Evolutionary conservation across 2,797 vertebrate genomes (phyloP).

Genomic region (Onychomys arenicola): DNA sequence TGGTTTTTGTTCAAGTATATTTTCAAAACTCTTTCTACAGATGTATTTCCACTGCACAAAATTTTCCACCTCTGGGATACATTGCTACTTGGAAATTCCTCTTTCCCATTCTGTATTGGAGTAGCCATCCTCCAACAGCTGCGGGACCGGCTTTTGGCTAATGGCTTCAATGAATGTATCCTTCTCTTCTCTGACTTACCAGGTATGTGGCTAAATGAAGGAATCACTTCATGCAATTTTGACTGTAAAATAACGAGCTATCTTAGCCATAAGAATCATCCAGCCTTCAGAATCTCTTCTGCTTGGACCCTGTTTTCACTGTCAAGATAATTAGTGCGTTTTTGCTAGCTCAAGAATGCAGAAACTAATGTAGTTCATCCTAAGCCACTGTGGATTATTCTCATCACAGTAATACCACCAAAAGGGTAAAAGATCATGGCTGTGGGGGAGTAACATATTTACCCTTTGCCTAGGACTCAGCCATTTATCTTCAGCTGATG

Average conservation of each 20-base stretch:
- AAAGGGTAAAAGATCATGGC: neutral
- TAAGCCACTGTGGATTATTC: neutral
- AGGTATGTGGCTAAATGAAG: conserved; percentile 87
- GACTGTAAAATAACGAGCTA: conserved; percentile 16
- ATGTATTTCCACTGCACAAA: conserved; percentile 97
- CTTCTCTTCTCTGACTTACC: conserved; percentile 99
- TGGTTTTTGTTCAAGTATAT: neutral
- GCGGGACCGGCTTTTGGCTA: conserved; percentile 96
- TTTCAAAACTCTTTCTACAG: conserved; percentile 84
- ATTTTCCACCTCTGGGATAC: conserved; percentile 99
- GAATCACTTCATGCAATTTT: neutral
- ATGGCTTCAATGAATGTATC: conserved; percentile 99
- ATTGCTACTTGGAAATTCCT: conserved; percentile 96
- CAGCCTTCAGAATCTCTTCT: neutral
- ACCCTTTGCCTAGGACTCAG: neutral
- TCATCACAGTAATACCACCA: neutral
- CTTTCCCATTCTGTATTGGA: conserved; percentile 99
- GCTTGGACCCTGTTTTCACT: neutral
- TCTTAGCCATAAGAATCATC: neutral
- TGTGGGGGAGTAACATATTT: neutral
- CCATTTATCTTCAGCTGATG: conserved; percentile 12
- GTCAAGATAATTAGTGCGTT: neutral
- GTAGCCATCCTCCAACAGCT: conserved; percentile 98
- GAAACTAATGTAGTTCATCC: neutral
- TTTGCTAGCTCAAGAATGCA: neutral